phyloP scores from a whole-genome alignment of 2,113 vertebrate species.

The Dinomys branickii region DNA sequence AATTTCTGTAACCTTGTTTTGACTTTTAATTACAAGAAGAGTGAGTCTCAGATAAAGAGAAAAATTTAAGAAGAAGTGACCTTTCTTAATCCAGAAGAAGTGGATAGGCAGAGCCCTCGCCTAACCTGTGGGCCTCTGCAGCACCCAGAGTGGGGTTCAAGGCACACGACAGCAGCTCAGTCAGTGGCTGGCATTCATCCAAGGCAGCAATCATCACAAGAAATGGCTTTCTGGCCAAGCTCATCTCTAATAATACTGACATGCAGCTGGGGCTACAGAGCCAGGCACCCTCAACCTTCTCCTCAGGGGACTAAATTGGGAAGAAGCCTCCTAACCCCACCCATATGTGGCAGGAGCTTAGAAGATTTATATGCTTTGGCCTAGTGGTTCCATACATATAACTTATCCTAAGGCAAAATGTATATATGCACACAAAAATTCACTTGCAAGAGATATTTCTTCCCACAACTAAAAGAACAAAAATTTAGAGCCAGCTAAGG shows the following conservation, averaged over 20 bases:
- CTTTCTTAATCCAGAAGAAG: background rate
- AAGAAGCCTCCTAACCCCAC: background rate
- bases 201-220: background rate
- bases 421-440: background rate
- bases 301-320: fast-evolving
- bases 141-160: background rate
- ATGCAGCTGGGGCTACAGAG: background rate
- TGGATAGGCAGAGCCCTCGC: background rate
- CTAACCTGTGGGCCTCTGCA: background rate
- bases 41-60: background rate
- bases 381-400: background rate
- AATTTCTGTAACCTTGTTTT: background rate
- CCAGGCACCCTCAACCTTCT: background rate
- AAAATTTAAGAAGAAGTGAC: background rate
- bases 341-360: background rate
- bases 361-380: background rate
- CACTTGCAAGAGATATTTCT: background rate
- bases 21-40: background rate
- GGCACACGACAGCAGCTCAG: background rate
- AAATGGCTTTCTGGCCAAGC: background rate
- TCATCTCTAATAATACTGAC: background rate
- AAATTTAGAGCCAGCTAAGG: background rate
- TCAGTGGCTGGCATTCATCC: background rate
- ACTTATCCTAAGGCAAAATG: background rate
- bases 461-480: background rate